Conservation (phyloP, 1,140 invertebrate genomes). For the Drosophila ogumai region DNA sequence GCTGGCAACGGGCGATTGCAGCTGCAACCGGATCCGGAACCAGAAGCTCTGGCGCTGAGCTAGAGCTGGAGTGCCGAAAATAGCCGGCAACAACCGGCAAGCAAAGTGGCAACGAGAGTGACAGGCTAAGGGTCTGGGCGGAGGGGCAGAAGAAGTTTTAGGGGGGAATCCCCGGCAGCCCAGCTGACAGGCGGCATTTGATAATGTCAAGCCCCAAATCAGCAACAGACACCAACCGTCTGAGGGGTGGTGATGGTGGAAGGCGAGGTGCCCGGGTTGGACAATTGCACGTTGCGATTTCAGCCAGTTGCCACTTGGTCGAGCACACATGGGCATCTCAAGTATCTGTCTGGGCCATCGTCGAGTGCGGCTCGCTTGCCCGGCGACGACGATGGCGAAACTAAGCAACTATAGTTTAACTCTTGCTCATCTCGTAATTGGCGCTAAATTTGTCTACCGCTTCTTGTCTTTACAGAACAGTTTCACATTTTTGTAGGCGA, state of each 20-base stretch:
- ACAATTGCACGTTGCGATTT: conserved; percentile 78
- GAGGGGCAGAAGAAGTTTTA: background rate
- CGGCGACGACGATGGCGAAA: conserved; percentile 1
- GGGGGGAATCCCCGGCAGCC: conserved; percentile 25
- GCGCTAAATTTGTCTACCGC: conserved; percentile 24
- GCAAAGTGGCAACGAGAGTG: conserved; percentile 45
- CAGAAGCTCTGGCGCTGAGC: conserved; percentile 31
- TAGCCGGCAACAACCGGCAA: conserved; percentile 53
- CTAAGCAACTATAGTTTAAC: conserved; percentile 53
- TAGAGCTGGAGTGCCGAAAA: conserved; percentile 45
- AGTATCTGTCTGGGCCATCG: conserved; percentile 51
- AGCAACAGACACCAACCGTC: conserved; percentile 64
- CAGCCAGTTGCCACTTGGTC: conserved; percentile 48
- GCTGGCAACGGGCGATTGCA: conserved; percentile 44
- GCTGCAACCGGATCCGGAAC: conserved; percentile 53
- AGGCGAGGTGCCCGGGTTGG: conserved; percentile 1
- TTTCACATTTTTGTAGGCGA: conserved; percentile 99
- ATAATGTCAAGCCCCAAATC: conserved; percentile 78
- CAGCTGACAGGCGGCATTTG: conserved; percentile 72
- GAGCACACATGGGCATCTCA: conserved; percentile 54
- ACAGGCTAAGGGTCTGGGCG: conserved; percentile 25
- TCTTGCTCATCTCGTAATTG: conserved; percentile 50
- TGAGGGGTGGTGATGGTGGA: background rate
- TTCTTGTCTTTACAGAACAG: conserved; percentile 90
- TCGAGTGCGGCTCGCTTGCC: conserved; percentile 26